phyloP scores from a whole-genome alignment of 2,797 vertebrate genomes.

The Xiphorhynchus erythropygius region DNA sequence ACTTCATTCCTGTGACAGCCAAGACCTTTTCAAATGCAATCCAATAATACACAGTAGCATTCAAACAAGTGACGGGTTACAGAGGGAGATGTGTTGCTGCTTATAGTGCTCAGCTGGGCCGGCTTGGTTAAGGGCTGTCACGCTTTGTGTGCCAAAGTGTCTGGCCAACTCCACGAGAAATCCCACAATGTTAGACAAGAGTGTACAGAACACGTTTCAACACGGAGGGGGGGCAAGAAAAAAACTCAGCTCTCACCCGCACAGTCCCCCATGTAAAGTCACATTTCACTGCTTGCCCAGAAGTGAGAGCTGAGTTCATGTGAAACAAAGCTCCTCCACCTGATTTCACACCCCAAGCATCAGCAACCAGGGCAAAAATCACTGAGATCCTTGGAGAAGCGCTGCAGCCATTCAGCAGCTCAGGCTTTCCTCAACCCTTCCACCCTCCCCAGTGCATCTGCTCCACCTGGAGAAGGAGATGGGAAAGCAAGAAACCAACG shows the following conservation, averaged over 20 bases:
- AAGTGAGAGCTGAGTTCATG: not conserved
- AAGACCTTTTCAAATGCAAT: constrained; percentile 56
- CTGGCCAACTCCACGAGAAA: constrained; percentile 67
- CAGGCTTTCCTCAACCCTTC: not conserved
- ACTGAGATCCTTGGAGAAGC: not conserved
- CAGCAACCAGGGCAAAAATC: not conserved
- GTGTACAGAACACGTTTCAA: constrained; percentile 44
- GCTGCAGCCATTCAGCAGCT: not conserved
- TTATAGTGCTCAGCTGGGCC: constrained; percentile 47
- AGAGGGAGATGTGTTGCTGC: constrained; percentile 55
- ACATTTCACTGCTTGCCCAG: not conserved
- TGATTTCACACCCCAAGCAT: constrained; percentile 35
- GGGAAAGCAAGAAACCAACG: not conserved
- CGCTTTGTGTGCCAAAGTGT: constrained; percentile 55
- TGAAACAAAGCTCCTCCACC: constrained; percentile 39
- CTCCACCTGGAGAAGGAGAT: not conserved
- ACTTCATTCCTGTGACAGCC: constrained; percentile 67
- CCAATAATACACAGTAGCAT: constrained; percentile 68
- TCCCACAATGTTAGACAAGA: constrained; percentile 55
- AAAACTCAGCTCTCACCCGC: not conserved
- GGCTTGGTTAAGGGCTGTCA: constrained; percentile 48
- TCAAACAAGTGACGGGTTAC: constrained; percentile 45
- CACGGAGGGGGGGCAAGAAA: not conserved
- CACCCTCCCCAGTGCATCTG: not conserved
- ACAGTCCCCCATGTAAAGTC: not conserved